Evolutionary conservation across 2,113 vertebrate species (phyloP), one percentile per base, ranked within the genome.

Genomic region (Galbula dea): DNA sequence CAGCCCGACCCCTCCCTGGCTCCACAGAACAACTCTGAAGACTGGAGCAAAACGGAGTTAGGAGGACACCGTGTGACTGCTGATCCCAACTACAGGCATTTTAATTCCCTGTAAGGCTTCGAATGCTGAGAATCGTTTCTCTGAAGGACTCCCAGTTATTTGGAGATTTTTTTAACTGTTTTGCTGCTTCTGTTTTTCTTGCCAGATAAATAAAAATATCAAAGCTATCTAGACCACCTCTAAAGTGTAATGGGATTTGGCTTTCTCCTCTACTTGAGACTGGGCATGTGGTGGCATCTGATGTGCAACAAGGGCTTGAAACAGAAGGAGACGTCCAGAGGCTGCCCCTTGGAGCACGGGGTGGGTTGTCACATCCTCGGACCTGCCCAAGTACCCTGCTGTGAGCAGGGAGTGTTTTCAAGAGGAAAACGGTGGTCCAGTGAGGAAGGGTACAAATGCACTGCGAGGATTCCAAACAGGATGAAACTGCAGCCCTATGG

Each of bases 21-120:
- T 4, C 15, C 46, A 23, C 27, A 20, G 12, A 18, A 4, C 34
- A 17, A 2, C 8, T 22, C 58, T 12, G 30, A 1, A 55, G 46
- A 5, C 16, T 2, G 58, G 46, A 89, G 48, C 30, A 34, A 20
- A 52, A 19, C 82, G 72, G 96, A 86, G 86, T 74, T 82, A 81
- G 2, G 91, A 89, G 94, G 97, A 94, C 96, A 93, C 87, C 96
- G 59, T 93, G 94, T 76, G 97, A 67, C 89, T 18, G 51, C 1
- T 7, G 48, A 62, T n/a, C 49, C 65, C 83, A 91, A 96, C 72
- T 96, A 45, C 96, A 96, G 19, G 48, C 41, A 0, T 7, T 54
- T 63, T 6, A 4, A 41, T 59, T 62, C 48, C 39, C 73, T 22
- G 7, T 3, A 7, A 6, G 37, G 8, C 34, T 67, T 11, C 2